phyloP scores from a whole-genome alignment of 2,888 invertebrate genomes.

The Ectemnius continuus region DNA sequence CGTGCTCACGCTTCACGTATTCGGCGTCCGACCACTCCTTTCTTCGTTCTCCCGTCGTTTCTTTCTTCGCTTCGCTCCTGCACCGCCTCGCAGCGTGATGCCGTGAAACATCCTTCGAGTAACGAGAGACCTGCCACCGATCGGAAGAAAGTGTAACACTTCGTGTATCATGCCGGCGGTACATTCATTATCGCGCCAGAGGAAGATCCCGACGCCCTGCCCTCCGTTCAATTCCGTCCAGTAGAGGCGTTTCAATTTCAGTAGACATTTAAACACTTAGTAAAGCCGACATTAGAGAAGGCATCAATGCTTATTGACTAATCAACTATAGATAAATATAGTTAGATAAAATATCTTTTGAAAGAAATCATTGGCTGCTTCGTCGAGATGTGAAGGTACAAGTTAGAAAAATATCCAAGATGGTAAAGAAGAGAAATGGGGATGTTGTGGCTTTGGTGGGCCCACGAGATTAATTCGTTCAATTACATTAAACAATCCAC shows the following conservation, averaged over 20 bases:
- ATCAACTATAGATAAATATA: too few relatives aligned
- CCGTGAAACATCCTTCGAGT: constrained; percentile 29
- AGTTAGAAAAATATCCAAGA: constrained; percentile 15
- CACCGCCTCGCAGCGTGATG: constrained; percentile 47
- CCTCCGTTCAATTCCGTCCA: too few relatives aligned
- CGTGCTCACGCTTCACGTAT: constrained; percentile 51
- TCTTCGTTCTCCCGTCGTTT: constrained; percentile 4
- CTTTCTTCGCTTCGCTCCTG: constrained; percentile 20
- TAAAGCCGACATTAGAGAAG: too few relatives aligned
- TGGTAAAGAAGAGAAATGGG: constrained; percentile 30
- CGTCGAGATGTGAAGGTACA: too few relatives aligned
- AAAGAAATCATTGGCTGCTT: too few relatives aligned
- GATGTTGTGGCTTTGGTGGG: constrained; percentile 38
- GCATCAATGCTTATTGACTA: too few relatives aligned
- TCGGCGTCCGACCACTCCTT: constrained; percentile 22
- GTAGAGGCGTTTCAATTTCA: too few relatives aligned
- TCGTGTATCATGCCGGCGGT: not conserved
- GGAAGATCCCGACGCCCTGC: too few relatives aligned
- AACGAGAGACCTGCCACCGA: constrained; percentile 22
- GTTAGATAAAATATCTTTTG: too few relatives aligned
- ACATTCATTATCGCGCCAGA: too few relatives aligned
- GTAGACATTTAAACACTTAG: too few relatives aligned
- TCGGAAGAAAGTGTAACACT: not conserved
- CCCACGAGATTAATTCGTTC: constrained; percentile 71
- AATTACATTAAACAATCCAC: constrained; percentile 72